Evolutionary conservation across 2,113 vertebrate species (phyloP).

Genomic region (Catharus fuscescens): DNA sequence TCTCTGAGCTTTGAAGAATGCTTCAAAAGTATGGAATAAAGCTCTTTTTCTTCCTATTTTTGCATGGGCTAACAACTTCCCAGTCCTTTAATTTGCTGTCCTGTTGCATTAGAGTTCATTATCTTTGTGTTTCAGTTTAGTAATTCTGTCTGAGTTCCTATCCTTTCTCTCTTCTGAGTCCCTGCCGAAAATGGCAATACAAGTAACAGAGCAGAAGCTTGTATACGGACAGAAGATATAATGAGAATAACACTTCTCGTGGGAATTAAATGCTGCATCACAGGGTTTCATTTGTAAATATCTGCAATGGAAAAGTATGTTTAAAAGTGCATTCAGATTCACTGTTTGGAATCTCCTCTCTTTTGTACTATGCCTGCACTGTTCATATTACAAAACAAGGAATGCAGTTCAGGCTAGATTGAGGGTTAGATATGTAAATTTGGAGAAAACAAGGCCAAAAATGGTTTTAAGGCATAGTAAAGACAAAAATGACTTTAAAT

Average conservation of each 20-base stretch:
- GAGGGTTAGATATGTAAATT: background rate
- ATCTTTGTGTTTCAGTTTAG: slow-evolving; percentile 73
- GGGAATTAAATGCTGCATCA: slow-evolving; percentile 64
- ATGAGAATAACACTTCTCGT: slow-evolving; percentile 61
- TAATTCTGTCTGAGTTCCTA: slow-evolving; percentile 68
- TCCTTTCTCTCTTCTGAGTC: slow-evolving; percentile 61
- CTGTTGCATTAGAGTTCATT: slow-evolving; percentile 69
- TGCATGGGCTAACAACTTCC: slow-evolving; percentile 53
- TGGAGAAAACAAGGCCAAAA: background rate
- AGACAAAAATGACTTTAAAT: background rate
- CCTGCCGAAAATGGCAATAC: slow-evolving; percentile 70
- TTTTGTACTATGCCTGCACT: background rate
- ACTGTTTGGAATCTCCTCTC: slow-evolving; percentile 24
- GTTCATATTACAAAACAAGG: background rate
- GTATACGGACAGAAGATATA: slow-evolving; percentile 58
- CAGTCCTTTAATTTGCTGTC: slow-evolving; percentile 72
- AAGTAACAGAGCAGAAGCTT: slow-evolving; percentile 67
- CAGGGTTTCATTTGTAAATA: slow-evolving; percentile 68
- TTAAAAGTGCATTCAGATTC: slow-evolving; percentile 49
- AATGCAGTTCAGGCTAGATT: background rate
- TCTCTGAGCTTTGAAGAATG: slow-evolving; percentile 68
- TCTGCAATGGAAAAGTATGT: slow-evolving; percentile 54
- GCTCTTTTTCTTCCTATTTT: slow-evolving; percentile 65
- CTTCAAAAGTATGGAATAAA: slow-evolving; percentile 68
- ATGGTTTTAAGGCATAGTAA: background rate